Conservation (phyloP, 2,888 invertebrate species). For the Sepiola atlantica region DNA sequence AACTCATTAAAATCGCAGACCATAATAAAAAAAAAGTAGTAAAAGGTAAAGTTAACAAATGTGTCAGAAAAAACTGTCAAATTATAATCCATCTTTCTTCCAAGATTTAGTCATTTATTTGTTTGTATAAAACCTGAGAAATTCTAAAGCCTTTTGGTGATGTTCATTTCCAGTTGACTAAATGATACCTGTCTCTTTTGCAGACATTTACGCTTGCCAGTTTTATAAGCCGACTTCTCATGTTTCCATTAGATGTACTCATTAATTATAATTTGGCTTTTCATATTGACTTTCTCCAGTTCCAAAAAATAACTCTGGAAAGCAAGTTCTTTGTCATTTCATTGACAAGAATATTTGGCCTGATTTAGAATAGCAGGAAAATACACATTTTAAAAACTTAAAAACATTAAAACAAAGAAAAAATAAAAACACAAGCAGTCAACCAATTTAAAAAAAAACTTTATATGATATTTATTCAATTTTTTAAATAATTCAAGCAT, state of each 20-base stretch:
- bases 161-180: conserved; percentile 1
- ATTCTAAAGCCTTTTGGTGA: neutral
- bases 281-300: neutral
- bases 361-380: neutral
- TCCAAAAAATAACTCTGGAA: neutral
- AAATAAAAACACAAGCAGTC: neutral
- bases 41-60: neutral
- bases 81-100: neutral
- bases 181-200: neutral
- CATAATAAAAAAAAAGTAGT: neutral
- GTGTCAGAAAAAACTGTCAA: neutral
- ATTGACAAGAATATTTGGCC: neutral
- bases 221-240: neutral
- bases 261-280: neutral
- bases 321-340: neutral
- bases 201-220: neutral
- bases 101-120: neutral
- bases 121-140: neutral
- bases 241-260: neutral
- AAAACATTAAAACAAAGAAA: neutral
- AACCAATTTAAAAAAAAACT: neutral
- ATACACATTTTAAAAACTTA: neutral
- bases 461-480: neutral
- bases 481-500: neutral
- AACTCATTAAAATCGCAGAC: neutral